phyloP scores from a whole-genome alignment of 1,140 invertebrate species.

The Elysia chlorotica region DNA sequence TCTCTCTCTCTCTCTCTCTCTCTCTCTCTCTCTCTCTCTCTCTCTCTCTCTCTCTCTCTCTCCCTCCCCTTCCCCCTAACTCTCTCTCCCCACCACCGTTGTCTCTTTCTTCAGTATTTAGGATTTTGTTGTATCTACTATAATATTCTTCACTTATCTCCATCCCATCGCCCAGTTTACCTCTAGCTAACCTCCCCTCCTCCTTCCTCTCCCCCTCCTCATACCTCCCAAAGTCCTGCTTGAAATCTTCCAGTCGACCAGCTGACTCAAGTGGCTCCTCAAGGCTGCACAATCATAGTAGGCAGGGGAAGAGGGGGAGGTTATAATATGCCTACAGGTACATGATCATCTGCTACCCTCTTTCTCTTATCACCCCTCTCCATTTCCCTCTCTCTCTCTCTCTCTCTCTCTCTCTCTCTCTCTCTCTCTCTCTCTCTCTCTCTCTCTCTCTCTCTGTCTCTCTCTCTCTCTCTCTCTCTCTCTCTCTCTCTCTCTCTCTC shows the following conservation, averaged over 20 bases:
- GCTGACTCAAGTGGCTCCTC: too few species aligned
- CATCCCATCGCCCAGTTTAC: neutral
- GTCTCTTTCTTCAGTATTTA: neutral
- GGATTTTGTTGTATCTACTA: neutral
- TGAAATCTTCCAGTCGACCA: neutral
- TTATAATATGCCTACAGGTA: too few species aligned
- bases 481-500: constrained; percentile 11
- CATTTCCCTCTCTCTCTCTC: neutral
- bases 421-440: neutral
- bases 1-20: neutral
- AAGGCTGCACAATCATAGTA: too few species aligned
- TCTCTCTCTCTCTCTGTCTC: constrained; percentile 6
- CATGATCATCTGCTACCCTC: neutral
- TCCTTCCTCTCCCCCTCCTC: neutral
- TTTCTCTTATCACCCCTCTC: neutral
- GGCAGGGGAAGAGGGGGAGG: too few species aligned
- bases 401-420: neutral
- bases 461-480: constrained; percentile 8
- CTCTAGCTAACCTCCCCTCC: neutral
- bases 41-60: neutral
- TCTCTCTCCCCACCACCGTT: too few species aligned
- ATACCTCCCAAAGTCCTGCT: neutral
- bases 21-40: neutral
- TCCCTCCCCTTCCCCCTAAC: neutral
- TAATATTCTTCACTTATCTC: neutral